These are phyloP conservation scores for Tokudaia muenninki DNA, from an alignment of 2,797 vertebrate species.

Conservation along the genomic window DNA sequence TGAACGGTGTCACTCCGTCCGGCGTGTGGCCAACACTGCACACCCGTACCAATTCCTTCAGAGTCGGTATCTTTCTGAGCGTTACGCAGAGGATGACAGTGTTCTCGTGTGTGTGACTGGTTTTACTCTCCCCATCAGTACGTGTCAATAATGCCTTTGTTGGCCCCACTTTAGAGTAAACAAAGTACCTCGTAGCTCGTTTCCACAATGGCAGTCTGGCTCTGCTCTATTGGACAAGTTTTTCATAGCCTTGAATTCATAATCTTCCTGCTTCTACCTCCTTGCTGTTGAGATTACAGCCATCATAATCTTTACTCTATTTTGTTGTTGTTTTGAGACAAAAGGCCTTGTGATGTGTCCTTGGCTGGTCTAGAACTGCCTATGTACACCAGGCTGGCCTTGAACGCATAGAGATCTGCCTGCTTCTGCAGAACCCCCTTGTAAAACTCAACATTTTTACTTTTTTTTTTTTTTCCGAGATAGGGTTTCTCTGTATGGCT, in stretches of 20 bases:
- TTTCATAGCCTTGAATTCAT: neutral
- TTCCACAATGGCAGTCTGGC: neutral
- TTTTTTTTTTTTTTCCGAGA: too few species aligned
- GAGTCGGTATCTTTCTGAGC: neutral
- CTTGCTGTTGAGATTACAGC: neutral
- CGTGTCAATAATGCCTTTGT: constrained; percentile 16
- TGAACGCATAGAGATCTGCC: neutral
- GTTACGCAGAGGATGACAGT: neutral
- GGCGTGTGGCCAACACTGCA: neutral
- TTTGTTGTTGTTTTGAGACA: neutral
- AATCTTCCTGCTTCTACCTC: neutral
- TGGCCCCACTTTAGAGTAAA: constrained; percentile 20
- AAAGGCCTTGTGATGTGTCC: neutral
- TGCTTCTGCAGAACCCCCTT: neutral
- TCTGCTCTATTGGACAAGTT: neutral
- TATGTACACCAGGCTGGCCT: neutral
- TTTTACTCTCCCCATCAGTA: neutral
- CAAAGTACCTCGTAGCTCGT: neutral
- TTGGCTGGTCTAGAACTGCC: neutral
- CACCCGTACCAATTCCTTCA: constrained; percentile 35
- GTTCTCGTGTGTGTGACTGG: constrained; percentile 24
- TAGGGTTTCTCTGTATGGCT: too few species aligned
- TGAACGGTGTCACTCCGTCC: constrained; percentile 20
- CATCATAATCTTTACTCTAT: neutral
- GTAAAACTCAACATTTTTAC: neutral